Evolutionary conservation across 2,113 vertebrate genomes (phyloP).

Genomic region (Muntiacus muntjak): DNA sequence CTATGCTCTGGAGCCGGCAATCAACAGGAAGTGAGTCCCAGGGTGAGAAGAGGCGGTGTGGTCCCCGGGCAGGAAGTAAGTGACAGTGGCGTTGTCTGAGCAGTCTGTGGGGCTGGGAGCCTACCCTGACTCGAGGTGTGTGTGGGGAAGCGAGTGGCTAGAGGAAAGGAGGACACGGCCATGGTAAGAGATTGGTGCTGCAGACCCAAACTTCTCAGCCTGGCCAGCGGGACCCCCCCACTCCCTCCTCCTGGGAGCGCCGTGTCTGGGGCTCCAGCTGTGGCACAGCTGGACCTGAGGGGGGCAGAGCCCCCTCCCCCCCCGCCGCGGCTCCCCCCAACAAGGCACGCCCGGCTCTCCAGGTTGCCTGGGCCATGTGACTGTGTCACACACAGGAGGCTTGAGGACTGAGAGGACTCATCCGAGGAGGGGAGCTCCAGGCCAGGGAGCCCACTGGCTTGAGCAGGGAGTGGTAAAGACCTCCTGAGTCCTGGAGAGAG

Average conservation of each 20-base stretch:
- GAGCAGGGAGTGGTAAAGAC: not conserved
- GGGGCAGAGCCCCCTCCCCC: not conserved
- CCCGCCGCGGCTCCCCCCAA: accelerated
- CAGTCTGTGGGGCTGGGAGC: not conserved
- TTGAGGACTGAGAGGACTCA: not conserved
- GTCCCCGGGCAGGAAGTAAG: constrained; percentile 41
- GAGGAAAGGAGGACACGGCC: not conserved
- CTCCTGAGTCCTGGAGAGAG: not conserved
- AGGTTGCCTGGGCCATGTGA: not conserved
- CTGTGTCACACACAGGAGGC: not conserved
- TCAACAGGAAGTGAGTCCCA: constrained; percentile 61
- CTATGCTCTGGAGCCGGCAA: not conserved
- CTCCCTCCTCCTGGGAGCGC: not conserved
- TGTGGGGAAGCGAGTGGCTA: not conserved
- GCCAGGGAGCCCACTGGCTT: not conserved
- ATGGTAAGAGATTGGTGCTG: not conserved
- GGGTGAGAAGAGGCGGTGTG: not conserved
- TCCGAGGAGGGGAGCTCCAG: not conserved
- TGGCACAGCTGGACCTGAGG: not conserved
- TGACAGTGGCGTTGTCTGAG: not conserved
- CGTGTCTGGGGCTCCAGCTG: not conserved
- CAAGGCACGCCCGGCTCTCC: not conserved
- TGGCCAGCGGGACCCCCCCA: not conserved
- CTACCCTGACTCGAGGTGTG: not conserved
- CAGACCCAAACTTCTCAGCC: not conserved